phyloP scores from a whole-genome alignment of 2,888 invertebrate species.

The Timema podura region DNA sequence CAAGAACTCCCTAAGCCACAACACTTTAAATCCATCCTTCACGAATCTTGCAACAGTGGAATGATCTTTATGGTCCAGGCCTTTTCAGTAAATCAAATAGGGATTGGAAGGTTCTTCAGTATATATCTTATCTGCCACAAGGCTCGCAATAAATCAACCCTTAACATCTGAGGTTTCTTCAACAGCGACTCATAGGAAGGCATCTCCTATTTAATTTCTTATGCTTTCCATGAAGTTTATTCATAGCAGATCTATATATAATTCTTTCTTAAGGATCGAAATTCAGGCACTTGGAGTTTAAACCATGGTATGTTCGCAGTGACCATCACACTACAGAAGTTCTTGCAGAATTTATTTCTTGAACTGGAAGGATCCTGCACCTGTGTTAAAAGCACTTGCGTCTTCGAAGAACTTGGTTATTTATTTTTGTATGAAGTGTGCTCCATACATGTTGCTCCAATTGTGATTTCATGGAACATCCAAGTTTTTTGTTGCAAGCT shows the following conservation, averaged over 20 bases:
- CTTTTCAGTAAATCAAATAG: conserved; percentile 11
- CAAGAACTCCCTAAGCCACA: neutral
- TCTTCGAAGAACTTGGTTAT: no score
- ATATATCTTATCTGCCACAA: conserved; percentile 11
- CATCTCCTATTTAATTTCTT: neutral
- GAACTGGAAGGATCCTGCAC: no score
- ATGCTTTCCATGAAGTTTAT: conserved; percentile 1
- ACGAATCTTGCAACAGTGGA: neutral
- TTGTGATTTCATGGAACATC: no score
- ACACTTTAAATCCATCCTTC: no score
- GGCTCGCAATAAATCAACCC: neutral
- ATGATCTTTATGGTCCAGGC: conserved; percentile 7
- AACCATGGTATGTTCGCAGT: conserved; percentile 14
- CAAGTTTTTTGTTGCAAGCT: no score
- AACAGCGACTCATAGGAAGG: conserved; percentile 9
- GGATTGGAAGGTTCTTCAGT: neutral
- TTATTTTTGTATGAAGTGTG: no score
- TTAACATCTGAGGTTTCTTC: conserved; percentile 2
- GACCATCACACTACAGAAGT: neutral
- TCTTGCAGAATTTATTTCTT: no score
- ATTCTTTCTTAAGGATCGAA: neutral
- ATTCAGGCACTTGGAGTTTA: conserved; percentile 10
- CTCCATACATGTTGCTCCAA: no score
- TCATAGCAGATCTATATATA: conserved; percentile 10
- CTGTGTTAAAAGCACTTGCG: no score